These are phyloP conservation scores for Leptopilina boulardi DNA, from an alignment of 1,140 invertebrate species.

Conservation along the genomic window DNA sequence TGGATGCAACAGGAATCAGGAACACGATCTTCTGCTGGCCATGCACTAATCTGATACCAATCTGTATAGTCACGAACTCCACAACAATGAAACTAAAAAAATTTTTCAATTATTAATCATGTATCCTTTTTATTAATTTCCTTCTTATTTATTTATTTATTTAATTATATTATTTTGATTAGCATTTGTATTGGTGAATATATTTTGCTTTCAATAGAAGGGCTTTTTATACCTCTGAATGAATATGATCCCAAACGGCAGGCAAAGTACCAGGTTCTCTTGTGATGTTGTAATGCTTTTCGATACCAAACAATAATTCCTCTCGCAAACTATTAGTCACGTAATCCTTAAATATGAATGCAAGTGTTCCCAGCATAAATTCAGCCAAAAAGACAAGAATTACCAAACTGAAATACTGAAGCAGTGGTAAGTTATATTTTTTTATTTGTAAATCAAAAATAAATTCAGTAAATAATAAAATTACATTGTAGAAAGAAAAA, in stretches of 20 bases:
- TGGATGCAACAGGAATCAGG: slow-evolving; percentile 88
- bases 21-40: slow-evolving; percentile 84
- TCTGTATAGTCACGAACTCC: slow-evolving; percentile 89
- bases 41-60: slow-evolving; percentile 89
- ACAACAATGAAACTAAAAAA: slow-evolving; percentile 86
- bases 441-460: no score
- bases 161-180: not conserved
- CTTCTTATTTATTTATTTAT: slow-evolving; percentile 19
- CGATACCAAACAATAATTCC: slow-evolving; percentile 83
- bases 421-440: no score
- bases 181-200: no score
- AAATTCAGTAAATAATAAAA: no score
- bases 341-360: slow-evolving; percentile 85
- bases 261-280: slow-evolving; percentile 80
- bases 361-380: slow-evolving; percentile 85
- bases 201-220: not conserved
- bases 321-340: slow-evolving; percentile 80
- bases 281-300: slow-evolving; percentile 82
- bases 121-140: slow-evolving; percentile 35
- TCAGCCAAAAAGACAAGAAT: slow-evolving; percentile 87
- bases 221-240: slow-evolving; percentile 78
- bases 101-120: slow-evolving; percentile 49
- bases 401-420: slow-evolving; percentile 90
- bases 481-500: no score
- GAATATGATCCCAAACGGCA: slow-evolving; percentile 85